Conservation (phyloP, 2,113 vertebrate species). For the Tragulus kanchil region DNA sequence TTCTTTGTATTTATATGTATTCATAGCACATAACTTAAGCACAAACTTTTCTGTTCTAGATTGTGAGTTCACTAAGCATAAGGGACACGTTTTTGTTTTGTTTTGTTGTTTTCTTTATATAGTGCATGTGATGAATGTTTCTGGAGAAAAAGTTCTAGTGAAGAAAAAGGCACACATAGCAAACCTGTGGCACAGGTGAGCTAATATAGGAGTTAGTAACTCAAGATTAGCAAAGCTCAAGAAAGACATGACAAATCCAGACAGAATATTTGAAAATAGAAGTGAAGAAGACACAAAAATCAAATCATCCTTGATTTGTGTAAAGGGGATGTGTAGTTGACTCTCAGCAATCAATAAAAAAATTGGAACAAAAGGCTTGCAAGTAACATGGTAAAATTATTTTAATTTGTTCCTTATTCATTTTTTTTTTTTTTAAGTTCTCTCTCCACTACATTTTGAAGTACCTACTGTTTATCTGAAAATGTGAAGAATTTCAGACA, state of each 20-base stretch:
- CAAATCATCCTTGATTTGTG: background rate
- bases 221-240: background rate
- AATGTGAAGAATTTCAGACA: background rate
- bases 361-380: background rate
- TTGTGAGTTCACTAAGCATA: background rate
- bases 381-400: background rate
- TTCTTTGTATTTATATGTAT: background rate
- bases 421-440: background rate
- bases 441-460: background rate
- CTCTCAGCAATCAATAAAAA: background rate
- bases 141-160: background rate
- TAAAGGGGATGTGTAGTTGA: background rate
- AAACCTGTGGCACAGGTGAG: background rate
- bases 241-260: background rate
- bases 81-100: accelerated
- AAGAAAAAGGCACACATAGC: background rate
- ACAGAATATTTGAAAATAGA: background rate
- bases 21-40: background rate
- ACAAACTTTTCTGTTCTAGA: background rate
- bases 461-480: background rate
- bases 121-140: background rate
- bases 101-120: background rate
- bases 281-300: background rate
- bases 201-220: background rate
- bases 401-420: background rate